Evolutionary conservation across 1,140 invertebrate species (phyloP).

Genomic region (Cepaea nemoralis): DNA sequence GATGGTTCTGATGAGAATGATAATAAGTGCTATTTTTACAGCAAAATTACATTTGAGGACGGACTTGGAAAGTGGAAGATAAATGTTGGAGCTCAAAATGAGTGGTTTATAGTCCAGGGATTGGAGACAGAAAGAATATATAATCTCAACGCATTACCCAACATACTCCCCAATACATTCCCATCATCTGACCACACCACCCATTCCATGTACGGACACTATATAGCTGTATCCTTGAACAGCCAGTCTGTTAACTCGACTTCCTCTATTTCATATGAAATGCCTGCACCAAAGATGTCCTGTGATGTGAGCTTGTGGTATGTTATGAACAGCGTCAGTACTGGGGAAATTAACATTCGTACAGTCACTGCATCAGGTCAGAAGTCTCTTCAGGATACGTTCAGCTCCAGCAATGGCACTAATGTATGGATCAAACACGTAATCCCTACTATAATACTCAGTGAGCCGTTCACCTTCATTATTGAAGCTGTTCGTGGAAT

Average conservation of each 20-base stretch:
- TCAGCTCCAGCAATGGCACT: background rate
- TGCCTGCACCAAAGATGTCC: conserved; percentile 17
- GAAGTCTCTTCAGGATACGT: background rate
- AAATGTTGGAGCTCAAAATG: background rate
- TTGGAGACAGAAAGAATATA: background rate
- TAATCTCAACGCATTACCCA: no score
- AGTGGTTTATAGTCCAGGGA: conserved; percentile 17
- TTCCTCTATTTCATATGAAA: background rate
- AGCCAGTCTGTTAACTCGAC: background rate
- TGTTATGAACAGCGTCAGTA: conserved; percentile 81
- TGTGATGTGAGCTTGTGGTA: conserved; percentile 76
- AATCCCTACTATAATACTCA: background rate
- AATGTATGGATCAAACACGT: background rate
- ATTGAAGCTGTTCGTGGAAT: conserved; percentile 77
- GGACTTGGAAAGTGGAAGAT: conserved; percentile 55
- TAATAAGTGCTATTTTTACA: conserved; percentile 76
- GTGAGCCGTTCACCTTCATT: conserved; percentile 55
- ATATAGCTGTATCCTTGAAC: background rate
- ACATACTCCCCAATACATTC: background rate
- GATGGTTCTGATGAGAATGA: conserved; percentile 62
- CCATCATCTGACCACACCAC: conserved; percentile 24
- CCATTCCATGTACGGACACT: conserved; percentile 27
- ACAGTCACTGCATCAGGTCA: conserved; percentile 35
- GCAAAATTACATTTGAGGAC: conserved; percentile 49
- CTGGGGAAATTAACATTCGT: conserved; percentile 59